Conservation (phyloP, 2,797 vertebrate genomes). For the Chloroceryle inda region DNA sequence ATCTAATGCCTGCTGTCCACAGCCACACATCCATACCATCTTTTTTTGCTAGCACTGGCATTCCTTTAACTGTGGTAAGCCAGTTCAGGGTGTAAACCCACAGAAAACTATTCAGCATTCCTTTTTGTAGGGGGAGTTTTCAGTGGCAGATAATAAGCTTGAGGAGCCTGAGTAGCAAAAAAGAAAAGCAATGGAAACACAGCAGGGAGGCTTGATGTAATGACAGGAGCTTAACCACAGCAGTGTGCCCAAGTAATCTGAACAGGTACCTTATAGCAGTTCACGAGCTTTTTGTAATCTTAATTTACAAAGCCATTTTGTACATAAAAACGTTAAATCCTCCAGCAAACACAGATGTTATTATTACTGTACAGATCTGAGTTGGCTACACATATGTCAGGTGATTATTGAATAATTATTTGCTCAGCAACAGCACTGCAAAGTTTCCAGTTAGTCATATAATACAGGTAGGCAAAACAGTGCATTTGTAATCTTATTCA, state of each 20-base stretch:
- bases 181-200: neutral
- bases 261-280: neutral
- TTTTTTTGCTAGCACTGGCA: slow-evolving; percentile 3
- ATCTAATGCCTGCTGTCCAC: neutral
- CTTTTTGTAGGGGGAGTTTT: neutral
- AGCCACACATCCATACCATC: neutral
- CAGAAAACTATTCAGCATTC: neutral
- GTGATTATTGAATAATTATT: neutral
- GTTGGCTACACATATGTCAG: neutral
- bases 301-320: neutral
- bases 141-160: neutral
- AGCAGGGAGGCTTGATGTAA: neutral
- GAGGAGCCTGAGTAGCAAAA: neutral
- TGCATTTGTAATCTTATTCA: neutral
- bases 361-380: neutral
- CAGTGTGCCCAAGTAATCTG: neutral
- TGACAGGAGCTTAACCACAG: neutral
- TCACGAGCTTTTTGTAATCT: neutral
- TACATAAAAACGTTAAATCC: neutral
- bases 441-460: neutral
- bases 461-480: neutral
- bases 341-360: neutral
- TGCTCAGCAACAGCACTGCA: neutral
- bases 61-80: neutral
- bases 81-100: neutral